These are phyloP conservation scores for Cuculus canorus DNA, from an alignment of 2,797 vertebrate genomes.

Conservation along the genomic window DNA sequence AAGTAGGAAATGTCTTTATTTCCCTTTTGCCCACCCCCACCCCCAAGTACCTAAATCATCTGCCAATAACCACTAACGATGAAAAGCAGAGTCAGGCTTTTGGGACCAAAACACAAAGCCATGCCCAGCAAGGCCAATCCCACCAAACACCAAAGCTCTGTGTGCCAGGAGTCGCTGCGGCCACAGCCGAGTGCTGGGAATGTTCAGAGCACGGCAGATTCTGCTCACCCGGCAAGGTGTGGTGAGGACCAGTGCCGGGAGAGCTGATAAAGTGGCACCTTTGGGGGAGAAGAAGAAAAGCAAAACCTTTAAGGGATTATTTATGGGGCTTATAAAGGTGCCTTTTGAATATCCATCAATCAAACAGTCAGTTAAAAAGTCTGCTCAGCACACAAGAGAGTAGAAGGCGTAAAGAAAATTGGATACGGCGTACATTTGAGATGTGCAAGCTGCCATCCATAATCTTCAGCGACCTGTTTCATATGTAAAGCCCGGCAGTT, in stretches of 20 bases:
- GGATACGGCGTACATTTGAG: background rate
- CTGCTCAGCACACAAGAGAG: conserved; percentile 26
- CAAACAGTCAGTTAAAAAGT: conserved; percentile 27
- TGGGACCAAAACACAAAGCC: background rate
- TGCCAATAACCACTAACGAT: background rate
- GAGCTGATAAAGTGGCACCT: background rate
- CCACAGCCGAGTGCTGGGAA: background rate
- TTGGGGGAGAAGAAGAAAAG: background rate
- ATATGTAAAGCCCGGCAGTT: background rate
- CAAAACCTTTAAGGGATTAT: conserved; percentile 9
- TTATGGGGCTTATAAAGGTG: conserved; percentile 33
- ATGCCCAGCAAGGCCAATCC: background rate
- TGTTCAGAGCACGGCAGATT: background rate
- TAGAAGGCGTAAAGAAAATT: background rate
- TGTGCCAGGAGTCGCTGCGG: background rate
- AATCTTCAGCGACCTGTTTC: background rate
- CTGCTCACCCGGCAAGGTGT: background rate
- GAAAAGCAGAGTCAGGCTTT: background rate
- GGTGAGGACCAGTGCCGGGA: background rate
- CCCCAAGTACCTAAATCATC: background rate
- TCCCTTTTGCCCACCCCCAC: background rate
- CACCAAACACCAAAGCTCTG: too few species aligned
- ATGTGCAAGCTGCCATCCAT: background rate
- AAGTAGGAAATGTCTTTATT: background rate
- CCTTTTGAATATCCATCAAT: conserved; percentile 56